Conservation (phyloP, 2,113 vertebrate genomes). For the Piaya cayana region DNA sequence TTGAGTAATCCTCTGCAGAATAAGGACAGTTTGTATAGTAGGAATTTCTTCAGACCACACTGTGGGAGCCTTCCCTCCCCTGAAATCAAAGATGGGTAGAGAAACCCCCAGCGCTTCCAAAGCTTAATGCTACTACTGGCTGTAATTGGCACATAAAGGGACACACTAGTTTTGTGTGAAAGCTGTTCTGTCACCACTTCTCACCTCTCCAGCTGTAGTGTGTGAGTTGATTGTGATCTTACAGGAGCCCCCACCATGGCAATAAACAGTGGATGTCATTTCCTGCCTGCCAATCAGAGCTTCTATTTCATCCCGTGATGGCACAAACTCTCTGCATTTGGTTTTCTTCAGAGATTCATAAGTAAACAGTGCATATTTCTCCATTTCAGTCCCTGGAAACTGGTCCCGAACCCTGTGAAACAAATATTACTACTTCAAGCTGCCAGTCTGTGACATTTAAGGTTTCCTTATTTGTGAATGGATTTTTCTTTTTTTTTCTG, state of each 20-base stretch:
- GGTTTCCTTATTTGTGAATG: not conserved
- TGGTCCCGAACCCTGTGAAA: constrained; percentile 86
- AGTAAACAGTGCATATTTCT: constrained; percentile 87
- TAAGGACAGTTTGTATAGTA: not conserved
- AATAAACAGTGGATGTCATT: constrained; percentile 92
- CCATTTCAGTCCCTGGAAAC: constrained; percentile 89
- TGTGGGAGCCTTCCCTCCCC: not conserved
- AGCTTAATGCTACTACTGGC: not conserved
- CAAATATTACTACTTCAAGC: not conserved
- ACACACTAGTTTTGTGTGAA: not conserved
- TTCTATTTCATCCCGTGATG: constrained; percentile 91
- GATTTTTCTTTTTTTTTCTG: not conserved
- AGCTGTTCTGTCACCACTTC: not conserved
- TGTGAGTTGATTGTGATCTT: constrained; percentile 96
- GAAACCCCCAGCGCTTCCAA: not conserved
- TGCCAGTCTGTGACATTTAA: not conserved
- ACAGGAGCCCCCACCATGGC: constrained; percentile 95
- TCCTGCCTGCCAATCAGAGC: constrained; percentile 89
- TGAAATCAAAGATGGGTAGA: not conserved
- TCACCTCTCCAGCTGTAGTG: constrained; percentile 96
- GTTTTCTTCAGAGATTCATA: constrained; percentile 90
- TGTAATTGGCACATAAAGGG: not conserved
- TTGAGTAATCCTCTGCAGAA: not conserved
- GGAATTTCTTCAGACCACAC: not conserved
- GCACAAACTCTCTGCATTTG: constrained; percentile 90